Evolutionary conservation across 2,888 invertebrate genomes (phyloP).

Genomic region (Helobdella robusta): DNA sequence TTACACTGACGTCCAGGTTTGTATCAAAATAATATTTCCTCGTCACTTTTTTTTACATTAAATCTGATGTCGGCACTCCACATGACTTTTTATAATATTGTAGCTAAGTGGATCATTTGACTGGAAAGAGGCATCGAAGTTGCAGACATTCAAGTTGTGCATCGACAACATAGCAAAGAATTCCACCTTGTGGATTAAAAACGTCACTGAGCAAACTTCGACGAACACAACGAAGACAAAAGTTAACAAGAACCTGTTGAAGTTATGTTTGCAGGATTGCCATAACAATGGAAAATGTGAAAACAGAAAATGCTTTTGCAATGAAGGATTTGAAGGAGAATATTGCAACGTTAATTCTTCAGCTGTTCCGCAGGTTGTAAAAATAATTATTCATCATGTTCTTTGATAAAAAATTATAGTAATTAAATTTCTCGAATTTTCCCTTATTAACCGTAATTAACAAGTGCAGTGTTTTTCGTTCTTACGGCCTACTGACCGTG

Average conservation of each 20-base stretch:
- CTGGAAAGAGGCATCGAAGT: not conserved
- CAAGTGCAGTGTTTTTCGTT: too few species aligned
- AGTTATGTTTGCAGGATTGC: constrained; percentile 31
- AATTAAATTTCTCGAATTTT: too few species aligned
- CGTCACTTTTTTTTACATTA: too few species aligned
- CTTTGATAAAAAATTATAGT: too few species aligned
- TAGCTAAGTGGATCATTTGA: not conserved
- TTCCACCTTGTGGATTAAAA: not conserved
- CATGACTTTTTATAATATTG: too few species aligned
- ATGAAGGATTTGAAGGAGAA: constrained; percentile 27
- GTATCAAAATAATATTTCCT: too few species aligned
- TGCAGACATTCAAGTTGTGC: not conserved
- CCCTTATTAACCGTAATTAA: too few species aligned
- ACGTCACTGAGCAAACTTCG: not conserved
- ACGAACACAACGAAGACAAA: not conserved
- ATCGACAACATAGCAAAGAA: constrained; percentile 4
- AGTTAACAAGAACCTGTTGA: constrained; percentile 19
- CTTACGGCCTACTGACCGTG: too few species aligned
- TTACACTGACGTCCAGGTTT: constrained; percentile 1
- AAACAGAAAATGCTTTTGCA: constrained; percentile 28
- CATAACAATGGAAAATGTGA: constrained; percentile 27
- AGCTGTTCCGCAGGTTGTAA: constrained; percentile 27
- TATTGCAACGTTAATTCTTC: constrained; percentile 25
- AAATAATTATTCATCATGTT: too few species aligned
- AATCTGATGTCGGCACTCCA: too few species aligned